These are phyloP conservation scores for Dynastes hyllus DNA, from an alignment of 2,888 invertebrate species.

Conservation along the genomic window DNA sequence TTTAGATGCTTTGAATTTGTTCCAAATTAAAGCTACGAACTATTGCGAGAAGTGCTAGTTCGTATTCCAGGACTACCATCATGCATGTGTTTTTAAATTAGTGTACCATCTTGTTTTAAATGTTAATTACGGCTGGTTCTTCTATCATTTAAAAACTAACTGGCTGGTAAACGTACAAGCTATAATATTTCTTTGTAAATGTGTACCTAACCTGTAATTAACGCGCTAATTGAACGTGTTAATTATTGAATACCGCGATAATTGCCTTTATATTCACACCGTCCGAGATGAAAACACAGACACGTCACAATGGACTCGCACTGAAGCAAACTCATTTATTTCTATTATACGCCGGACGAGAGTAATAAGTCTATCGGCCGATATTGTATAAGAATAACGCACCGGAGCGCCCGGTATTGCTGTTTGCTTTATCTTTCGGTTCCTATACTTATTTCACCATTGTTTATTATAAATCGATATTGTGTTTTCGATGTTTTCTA, in stretches of 20 bases:
- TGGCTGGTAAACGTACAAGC: not conserved
- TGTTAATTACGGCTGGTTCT: constrained; percentile 26
- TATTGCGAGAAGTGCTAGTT: not conserved
- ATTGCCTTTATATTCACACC: constrained; percentile 53
- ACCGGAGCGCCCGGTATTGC: constrained; percentile 22
- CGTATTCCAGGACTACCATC: not conserved
- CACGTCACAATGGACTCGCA: constrained; percentile 36
- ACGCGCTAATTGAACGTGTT: constrained; percentile 56
- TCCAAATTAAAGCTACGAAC: no score
- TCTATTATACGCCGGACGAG: constrained; percentile 1
- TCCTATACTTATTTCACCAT: constrained; percentile 5
- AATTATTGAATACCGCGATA: constrained; percentile 55
- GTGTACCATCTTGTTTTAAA: constrained; percentile 4
- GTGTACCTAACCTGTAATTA: constrained; percentile 48
- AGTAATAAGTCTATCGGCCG: constrained; percentile 31
- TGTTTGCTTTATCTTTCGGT: constrained; percentile 23
- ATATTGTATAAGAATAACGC: constrained; percentile 27
- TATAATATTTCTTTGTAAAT: constrained; percentile 35
- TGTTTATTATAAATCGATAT: constrained; percentile 45
- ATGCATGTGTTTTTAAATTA: not conserved
- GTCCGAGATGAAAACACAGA: constrained; percentile 33
- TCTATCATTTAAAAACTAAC: constrained; percentile 24
- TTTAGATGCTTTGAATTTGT: no score
- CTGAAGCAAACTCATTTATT: constrained; percentile 36
- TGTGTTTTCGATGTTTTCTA: constrained; percentile 41